Evolutionary conservation across 2,113 vertebrate species (phyloP).

Genomic region (Marmota flaviventris): DNA sequence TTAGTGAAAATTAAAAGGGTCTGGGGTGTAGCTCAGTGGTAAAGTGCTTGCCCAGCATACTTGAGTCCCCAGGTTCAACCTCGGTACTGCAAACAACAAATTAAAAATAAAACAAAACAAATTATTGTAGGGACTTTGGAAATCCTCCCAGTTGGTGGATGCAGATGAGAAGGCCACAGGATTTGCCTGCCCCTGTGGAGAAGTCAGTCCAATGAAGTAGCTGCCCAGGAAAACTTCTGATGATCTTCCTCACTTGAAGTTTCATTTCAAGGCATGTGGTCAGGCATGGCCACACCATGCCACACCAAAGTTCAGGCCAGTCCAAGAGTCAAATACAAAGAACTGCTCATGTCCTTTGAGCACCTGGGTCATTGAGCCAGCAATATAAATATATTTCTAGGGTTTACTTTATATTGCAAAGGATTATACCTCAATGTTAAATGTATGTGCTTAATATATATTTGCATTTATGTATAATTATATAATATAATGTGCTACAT

Average conservation of each 20-base stretch:
- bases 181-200: not conserved
- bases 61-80: not conserved
- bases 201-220: not conserved
- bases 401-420: not conserved
- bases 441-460: not conserved
- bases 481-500: not conserved
- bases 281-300: not conserved
- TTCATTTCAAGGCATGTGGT: not conserved
- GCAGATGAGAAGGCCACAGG: accelerated
- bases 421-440: not conserved
- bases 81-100: not conserved
- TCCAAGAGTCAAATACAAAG: not conserved
- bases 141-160: not conserved
- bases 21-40: not conserved
- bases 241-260: not conserved
- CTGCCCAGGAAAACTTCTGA: not conserved
- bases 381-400: not conserved
- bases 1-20: not conserved
- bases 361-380: not conserved
- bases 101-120: not conserved
- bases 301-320: not conserved
- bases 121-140: not conserved
- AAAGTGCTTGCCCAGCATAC: not conserved
- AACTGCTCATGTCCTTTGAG: not conserved
- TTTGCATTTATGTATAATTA: not conserved